Base-by-base conservation (phyloP, 2,797 vertebrate genomes). In the Falco columbarius region DNA sequence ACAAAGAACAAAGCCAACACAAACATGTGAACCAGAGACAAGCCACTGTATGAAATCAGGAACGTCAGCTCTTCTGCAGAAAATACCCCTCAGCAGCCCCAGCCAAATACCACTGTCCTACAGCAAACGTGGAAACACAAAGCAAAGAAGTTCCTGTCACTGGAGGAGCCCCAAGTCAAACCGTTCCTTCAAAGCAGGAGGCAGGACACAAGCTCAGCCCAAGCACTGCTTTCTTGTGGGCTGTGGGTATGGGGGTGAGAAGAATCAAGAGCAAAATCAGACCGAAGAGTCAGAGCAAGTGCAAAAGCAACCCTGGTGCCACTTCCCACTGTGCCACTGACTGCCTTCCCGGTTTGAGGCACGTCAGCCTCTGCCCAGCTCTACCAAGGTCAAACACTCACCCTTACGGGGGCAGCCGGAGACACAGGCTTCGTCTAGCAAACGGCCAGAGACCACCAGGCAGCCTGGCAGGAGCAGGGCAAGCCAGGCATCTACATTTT, bases 241-340 rank as follows among this genome's bases (percentile, higher is more conserved):
- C 17, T 0, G 0, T 13, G 29, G 29, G 12, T 4, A 46, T 2
- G 11, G 51, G 29, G 11, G 29, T 23, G 30, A 52, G 66, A 49
- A 38, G 6, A 84, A 23, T 16, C 58, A 66, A 36, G 32, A 32
- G 22, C 20, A 59, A 62, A 75, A 21, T 26, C 32, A 19, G 71
- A 26, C 34, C 36, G 16, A 49, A 56, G 29, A 29, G 40, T 32
- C 30, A 61, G 54, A 40, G 54, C n/a, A 61, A 61, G 29, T 16
- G 46, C 77, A 46, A 46, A 34, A 76, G 49, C 34, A 70, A 19
- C 26, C 12, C 34, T 12, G 10, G 47, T 68, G n/a, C 62, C 30
- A 19, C 54, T 9, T 62, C 63, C 71, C 26, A 3, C 51, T 10
- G 34, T 36, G 67, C 36, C 58, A 19, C 67, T 6, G 18, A 42